Conservation (phyloP, 2,113 vertebrate genomes). For the Gallinago paraguaiae region DNA sequence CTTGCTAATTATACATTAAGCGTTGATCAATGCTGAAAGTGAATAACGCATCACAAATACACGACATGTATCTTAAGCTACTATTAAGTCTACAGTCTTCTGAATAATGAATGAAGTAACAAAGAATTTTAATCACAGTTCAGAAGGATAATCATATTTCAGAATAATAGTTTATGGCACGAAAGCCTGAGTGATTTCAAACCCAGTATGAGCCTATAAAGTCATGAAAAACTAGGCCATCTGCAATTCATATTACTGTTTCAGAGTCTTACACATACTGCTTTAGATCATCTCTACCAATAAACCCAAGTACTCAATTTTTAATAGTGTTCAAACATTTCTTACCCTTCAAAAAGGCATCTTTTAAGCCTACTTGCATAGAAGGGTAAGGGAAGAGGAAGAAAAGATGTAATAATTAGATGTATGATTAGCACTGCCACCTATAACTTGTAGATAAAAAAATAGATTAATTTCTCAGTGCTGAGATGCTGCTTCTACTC, state of each 20-base stretch:
- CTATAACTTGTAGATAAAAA: not conserved
- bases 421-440: not conserved
- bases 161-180: not conserved
- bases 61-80: not conserved
- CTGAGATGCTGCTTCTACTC: not conserved
- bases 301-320: not conserved
- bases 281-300: not conserved
- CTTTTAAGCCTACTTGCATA: not conserved
- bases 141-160: slow-evolving; percentile 18
- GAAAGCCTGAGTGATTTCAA: not conserved
- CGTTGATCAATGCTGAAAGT: not conserved
- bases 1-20: slow-evolving; percentile 27
- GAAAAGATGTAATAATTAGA: not conserved
- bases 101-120: slow-evolving; percentile 37
- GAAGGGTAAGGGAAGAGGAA: not conserved
- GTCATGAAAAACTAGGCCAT: not conserved
- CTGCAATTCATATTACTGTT: not conserved
- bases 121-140: slow-evolving; percentile 3
- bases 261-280: not conserved
- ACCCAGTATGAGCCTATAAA: not conserved
- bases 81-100: not conserved
- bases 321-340: not conserved
- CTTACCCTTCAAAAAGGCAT: not conserved
- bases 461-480: not conserved
- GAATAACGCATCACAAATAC: slow-evolving; percentile 10